These are phyloP conservation scores for Octonoba sinensis DNA, from an alignment of 2,888 invertebrate genomes.

Conservation along the genomic window DNA sequence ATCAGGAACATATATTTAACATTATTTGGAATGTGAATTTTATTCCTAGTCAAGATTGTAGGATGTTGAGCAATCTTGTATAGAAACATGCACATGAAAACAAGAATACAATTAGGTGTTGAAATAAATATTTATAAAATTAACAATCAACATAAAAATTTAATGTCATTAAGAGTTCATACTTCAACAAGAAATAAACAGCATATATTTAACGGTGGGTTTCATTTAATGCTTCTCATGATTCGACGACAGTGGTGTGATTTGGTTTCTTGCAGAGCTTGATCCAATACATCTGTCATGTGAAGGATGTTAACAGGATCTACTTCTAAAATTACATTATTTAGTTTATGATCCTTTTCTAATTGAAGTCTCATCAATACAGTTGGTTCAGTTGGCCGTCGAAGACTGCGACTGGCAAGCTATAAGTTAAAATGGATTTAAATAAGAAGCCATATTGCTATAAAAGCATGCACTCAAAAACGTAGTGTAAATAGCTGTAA, in stretches of 20 bases:
- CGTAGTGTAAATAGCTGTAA: not conserved
- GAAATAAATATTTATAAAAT: too few species aligned
- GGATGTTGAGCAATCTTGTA: too few species aligned
- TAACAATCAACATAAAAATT: too few species aligned
- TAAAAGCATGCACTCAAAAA: not conserved
- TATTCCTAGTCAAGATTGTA: too few species aligned
- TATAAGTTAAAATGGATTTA: not conserved
- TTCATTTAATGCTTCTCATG: conserved; percentile 70
- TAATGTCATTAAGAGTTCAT: too few species aligned
- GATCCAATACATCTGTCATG: conserved; percentile 77
- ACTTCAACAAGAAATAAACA: not conserved
- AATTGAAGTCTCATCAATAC: conserved; percentile 39
- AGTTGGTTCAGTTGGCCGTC: conserved; percentile 42
- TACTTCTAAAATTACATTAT: conserved; percentile 71
- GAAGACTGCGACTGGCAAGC: conserved; percentile 55
- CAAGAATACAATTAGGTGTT: too few species aligned
- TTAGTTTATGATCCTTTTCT: conserved; percentile 23
- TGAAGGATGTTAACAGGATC: conserved; percentile 78
- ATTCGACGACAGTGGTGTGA: conserved; percentile 73
- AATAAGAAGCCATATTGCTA: not conserved
- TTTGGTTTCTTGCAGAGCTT: conserved; percentile 77
- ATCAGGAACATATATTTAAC: too few species aligned
- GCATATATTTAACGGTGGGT: not conserved
- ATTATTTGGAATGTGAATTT: too few species aligned
- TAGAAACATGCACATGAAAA: too few species aligned